Percentiles rank a stretch among this genome's conserved stretches.
phyloP scores from a whole-genome alignment of 2,888 invertebrate genomes.

The Drosophila rellima region DNA sequence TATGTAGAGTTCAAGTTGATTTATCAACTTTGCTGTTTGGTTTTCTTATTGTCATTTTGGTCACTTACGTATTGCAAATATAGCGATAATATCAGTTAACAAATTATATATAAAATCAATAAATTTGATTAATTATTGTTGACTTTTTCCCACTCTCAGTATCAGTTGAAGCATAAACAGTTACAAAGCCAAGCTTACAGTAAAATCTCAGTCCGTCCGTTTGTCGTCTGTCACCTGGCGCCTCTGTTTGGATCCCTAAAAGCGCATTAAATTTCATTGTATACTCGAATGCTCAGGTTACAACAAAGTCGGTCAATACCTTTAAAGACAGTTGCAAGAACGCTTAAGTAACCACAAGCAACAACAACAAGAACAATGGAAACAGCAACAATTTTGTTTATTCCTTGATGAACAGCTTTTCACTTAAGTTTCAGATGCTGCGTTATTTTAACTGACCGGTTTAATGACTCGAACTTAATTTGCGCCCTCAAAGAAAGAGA shows the following conservation, averaged over 20 bases:
- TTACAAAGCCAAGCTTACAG: slow-evolving; percentile 27
- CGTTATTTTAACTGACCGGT: slow-evolving; percentile 71
- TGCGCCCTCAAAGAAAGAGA: slow-evolving; percentile 64
- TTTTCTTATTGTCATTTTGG: slow-evolving; percentile 5
- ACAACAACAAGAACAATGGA: slow-evolving; percentile 30
- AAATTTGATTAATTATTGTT: slow-evolving; percentile 32
- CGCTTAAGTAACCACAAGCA: slow-evolving; percentile 62
- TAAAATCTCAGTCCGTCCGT: neutral
- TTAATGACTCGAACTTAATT: slow-evolving; percentile 80
- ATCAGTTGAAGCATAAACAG: slow-evolving; percentile 20
- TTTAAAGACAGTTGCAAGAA: slow-evolving; percentile 60
- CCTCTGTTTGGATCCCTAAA: slow-evolving; percentile 20
- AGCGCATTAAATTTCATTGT: slow-evolving; percentile 65
- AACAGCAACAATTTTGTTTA: slow-evolving; percentile 47
- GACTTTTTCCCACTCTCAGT: neutral
- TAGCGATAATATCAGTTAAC: slow-evolving; percentile 13
- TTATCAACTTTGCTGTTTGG: slow-evolving; percentile 52
- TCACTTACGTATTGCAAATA: neutral
- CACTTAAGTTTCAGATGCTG: slow-evolving; percentile 62
- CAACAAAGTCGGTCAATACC: slow-evolving; percentile 79
- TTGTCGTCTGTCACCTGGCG: slow-evolving; percentile 48
- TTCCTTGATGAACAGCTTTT: slow-evolving; percentile 58
- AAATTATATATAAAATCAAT: slow-evolving; percentile 27
- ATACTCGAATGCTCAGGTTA: slow-evolving; percentile 54
- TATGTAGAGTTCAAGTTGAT: slow-evolving; percentile 68